Conservation (phyloP, 2,888 invertebrate genomes). For the Embidobia sp. region DNA sequence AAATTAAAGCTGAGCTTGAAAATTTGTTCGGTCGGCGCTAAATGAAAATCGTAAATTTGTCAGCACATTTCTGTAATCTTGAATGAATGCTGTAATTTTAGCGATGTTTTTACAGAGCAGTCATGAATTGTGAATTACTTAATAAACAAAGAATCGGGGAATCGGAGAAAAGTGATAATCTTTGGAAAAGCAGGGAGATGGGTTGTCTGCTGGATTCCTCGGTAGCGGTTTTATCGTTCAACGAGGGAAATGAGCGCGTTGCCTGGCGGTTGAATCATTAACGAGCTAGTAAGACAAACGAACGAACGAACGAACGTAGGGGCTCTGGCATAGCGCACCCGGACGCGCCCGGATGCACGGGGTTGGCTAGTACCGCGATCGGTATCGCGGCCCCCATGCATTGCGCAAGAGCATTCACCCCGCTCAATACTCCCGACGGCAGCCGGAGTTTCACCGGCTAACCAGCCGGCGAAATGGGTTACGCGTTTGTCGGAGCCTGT, state of each 20-base stretch:
- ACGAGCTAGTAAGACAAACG: constrained; percentile 50
- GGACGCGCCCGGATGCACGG: constrained; percentile 67
- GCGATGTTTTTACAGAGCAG: too few relatives aligned
- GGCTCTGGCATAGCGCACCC: constrained; percentile 23
- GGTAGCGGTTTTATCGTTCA: neutral
- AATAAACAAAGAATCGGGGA: too few relatives aligned
- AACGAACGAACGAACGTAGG: constrained; percentile 17
- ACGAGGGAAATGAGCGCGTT: constrained; percentile 35
- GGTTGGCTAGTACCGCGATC: constrained; percentile 67
- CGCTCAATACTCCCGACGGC: constrained; percentile 77
- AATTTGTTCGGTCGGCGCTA: too few relatives aligned
- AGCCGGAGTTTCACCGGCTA: constrained; percentile 59
- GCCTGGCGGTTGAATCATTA: constrained; percentile 38
- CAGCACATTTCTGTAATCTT: too few relatives aligned
- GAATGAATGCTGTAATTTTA: too few relatives aligned
- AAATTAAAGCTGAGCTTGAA: too few relatives aligned
- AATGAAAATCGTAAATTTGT: too few relatives aligned
- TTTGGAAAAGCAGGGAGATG: too few relatives aligned
- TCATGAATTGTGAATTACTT: too few relatives aligned
- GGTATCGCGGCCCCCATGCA: constrained; percentile 71
- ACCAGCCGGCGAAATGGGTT: constrained; percentile 73
- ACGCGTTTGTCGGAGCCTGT: constrained; percentile 47
- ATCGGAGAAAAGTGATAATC: too few relatives aligned
- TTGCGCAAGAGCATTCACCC: constrained; percentile 81
- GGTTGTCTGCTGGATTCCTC: too few relatives aligned